Evolutionary conservation across 2,888 invertebrate genomes (phyloP), one percentile per base, ranked within the genome.

Genomic region (Euphydryas editha): DNA sequence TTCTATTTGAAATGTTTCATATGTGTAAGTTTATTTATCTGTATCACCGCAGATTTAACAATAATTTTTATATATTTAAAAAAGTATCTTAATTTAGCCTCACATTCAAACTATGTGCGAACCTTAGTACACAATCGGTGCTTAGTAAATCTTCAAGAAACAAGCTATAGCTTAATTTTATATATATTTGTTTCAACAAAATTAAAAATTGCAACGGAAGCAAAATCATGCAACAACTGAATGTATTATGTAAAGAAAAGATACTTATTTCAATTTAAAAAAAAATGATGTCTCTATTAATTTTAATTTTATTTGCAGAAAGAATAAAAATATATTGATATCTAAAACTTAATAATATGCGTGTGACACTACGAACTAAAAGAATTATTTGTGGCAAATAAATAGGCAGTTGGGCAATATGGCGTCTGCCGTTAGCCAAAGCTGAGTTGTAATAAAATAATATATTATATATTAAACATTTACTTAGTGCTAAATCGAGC

Each of bases 301-400:
- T 30, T 56, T 37, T 5, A 15, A n/a, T n/a, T 51, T 24, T n/a
- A 7, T 49, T 51, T 51, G 20, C 21, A 24, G 49, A 51, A 7
- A 24, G 7, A 47, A 20, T 47, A 24, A 51, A n/a, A 44, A 51
- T 15, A 51, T 6, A 21, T 51, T 13, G 11, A 13, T 15, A 46
- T n/a, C 46, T 62, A 62, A 56, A 62, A 62, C 46, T 56, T 62
- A 62, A 56, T 30, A 62, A 62, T 57, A 62, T 56, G 13, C 4
- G 24, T 62, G 46, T 44, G 42, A 44, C 5, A 46, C 30, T 58
- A n/a, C 42, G 42, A 51, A 15, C 24, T 51, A 15, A 51, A 21
- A 51, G 7, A 13, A 51, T 51, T n/a, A 51, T 51, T 17, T 57
- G 37, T 57, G 47, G 47, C 56, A 37, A 47, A 57, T 57, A 39